These are phyloP conservation scores for Branchellion lobata DNA, from an alignment of 2,888 invertebrate genomes.

Conservation along the genomic window DNA sequence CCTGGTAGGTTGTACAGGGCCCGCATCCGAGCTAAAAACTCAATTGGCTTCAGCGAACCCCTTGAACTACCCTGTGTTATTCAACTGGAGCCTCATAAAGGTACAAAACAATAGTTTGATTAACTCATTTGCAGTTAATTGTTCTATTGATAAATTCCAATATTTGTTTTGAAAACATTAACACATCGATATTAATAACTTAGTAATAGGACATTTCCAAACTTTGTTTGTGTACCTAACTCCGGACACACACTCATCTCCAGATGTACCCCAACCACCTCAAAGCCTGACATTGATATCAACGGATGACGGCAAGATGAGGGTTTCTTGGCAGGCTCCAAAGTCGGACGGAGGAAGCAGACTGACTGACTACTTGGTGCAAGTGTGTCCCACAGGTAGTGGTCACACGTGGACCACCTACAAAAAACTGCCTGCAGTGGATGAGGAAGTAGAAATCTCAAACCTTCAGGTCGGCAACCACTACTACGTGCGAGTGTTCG, in stretches of 20 bases:
- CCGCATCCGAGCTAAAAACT: slow-evolving; percentile 80
- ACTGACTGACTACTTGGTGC: slow-evolving; percentile 57
- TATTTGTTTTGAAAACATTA: too few relatives aligned
- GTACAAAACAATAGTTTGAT: too few relatives aligned
- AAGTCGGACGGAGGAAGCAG: slow-evolving; percentile 56
- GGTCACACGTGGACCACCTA: slow-evolving; percentile 75
- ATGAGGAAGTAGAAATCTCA: slow-evolving; percentile 57
- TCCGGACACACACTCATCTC: background rate
- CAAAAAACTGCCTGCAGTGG: slow-evolving; percentile 84
- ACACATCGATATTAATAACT: background rate
- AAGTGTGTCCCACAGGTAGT: slow-evolving; percentile 54
- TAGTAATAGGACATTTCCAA: too few relatives aligned
- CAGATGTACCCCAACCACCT: slow-evolving; percentile 38
- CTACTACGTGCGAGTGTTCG: slow-evolving; percentile 82
- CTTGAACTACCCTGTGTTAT: slow-evolving; percentile 74
- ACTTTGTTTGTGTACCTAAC: background rate
- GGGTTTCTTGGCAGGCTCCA: slow-evolving; percentile 58
- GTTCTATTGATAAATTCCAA: too few relatives aligned
- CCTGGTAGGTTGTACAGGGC: slow-evolving; percentile 70
- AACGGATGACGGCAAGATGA: slow-evolving; percentile 33
- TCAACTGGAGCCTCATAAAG: slow-evolving; percentile 24
- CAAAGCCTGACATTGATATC: slow-evolving; percentile 28
- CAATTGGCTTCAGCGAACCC: slow-evolving; percentile 68
- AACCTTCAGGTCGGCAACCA: slow-evolving; percentile 47
- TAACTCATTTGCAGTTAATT: too few relatives aligned